phyloP scores from a whole-genome alignment of 1,140 invertebrate genomes.

The Arion vulgaris region DNA sequence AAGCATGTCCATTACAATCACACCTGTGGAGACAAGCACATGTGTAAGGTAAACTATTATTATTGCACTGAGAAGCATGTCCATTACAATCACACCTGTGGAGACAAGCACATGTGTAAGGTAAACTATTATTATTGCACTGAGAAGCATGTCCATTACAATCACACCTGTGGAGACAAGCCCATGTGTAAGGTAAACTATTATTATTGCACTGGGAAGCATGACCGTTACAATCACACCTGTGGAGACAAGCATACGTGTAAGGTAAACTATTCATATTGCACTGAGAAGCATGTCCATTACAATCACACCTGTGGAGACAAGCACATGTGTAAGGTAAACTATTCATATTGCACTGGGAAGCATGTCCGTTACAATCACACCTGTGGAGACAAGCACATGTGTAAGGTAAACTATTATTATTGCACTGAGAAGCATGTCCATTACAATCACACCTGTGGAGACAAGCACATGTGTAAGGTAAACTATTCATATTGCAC shows the following conservation, averaged over 20 bases:
- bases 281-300: conserved; percentile 69
- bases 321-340: conserved; percentile 69
- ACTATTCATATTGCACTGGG: conserved; percentile 56
- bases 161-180: conserved; percentile 66
- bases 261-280: conserved; percentile 61
- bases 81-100: conserved; percentile 71
- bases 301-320: conserved; percentile 66
- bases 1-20: conserved; percentile 72
- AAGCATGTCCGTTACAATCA: conserved; percentile 71
- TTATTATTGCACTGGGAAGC: conserved; percentile 62
- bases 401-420: too few species aligned
- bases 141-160: conserved; percentile 70
- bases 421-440: too few species aligned
- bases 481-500: too few species aligned
- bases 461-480: too few species aligned
- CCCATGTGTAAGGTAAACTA: conserved; percentile 65
- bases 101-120: conserved; percentile 67
- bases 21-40: conserved; percentile 68
- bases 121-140: conserved; percentile 60
- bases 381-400: conserved; percentile 62
- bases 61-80: conserved; percentile 67
- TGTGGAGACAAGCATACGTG: conserved; percentile 61
- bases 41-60: conserved; percentile 59
- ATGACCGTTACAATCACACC: conserved; percentile 72
- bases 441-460: too few species aligned